phyloP scores from a whole-genome alignment of 2,888 invertebrate genomes.

The Panorpa germanica region DNA sequence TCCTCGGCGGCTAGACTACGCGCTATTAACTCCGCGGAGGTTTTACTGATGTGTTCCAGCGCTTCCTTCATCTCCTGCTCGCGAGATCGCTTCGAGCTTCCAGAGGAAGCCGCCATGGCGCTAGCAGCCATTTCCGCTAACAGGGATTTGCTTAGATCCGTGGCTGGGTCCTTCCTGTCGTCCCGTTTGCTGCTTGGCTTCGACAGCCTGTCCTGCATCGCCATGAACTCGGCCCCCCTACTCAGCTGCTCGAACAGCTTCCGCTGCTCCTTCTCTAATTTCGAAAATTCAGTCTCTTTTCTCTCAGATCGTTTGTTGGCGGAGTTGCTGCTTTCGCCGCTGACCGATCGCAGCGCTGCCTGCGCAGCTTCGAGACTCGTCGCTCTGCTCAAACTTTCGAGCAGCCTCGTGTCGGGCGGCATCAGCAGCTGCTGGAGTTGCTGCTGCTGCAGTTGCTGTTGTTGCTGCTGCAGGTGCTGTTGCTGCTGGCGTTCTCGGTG shows the following conservation, averaged over 20 bases:
- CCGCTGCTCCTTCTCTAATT: constrained; percentile 38
- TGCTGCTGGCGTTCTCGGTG: constrained; percentile 28
- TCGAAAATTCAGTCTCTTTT: too few species aligned
- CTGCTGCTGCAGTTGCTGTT: too few species aligned
- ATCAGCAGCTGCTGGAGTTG: constrained; percentile 47
- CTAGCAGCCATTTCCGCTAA: constrained; percentile 45
- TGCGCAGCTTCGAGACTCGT: constrained; percentile 40
- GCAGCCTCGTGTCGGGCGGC: constrained; percentile 53
- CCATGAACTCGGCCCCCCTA: constrained; percentile 42
- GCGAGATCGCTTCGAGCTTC: constrained; percentile 36
- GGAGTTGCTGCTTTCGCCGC: constrained; percentile 17
- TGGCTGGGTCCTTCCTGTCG: too few species aligned
- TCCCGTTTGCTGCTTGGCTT: too few species aligned
- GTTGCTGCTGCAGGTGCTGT: constrained; percentile 20
- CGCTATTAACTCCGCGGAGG: constrained; percentile 50
- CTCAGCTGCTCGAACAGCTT: constrained; percentile 33
- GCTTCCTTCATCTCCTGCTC: constrained; percentile 59
- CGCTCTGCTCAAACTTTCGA: constrained; percentile 50
- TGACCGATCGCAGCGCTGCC: constrained; percentile 26
- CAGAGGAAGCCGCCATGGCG: constrained; percentile 30
- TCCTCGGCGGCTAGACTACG: constrained; percentile 26
- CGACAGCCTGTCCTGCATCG: too few species aligned
- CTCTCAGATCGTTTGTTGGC: constrained; percentile 16
- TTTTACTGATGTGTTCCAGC: constrained; percentile 51
- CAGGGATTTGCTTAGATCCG: constrained; percentile 50